A percentile compares a stretch with the other conserved stretches of the same genome.
These are phyloP conservation scores for Dichetophora obliterata DNA, from an alignment of 2,888 invertebrate species.

Conservation along the genomic window DNA sequence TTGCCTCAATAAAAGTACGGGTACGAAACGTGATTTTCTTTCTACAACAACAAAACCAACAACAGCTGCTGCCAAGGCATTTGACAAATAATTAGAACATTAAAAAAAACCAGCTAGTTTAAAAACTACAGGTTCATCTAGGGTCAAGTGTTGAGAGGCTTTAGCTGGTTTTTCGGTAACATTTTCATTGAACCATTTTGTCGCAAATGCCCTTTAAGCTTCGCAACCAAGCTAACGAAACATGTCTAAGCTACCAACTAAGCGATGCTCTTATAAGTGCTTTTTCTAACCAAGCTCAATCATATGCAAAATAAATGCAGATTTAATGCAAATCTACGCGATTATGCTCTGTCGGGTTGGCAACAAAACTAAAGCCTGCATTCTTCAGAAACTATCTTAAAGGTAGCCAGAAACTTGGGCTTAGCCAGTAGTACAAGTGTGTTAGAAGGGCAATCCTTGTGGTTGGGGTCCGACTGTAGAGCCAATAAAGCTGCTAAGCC, in stretches of 20 bases:
- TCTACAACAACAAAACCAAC: neutral
- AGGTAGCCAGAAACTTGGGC: neutral
- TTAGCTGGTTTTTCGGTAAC: slow-evolving; percentile 10
- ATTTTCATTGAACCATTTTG: slow-evolving; percentile 1
- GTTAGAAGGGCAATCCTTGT: slow-evolving; percentile 1
- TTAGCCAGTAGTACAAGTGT: slow-evolving; percentile 3
- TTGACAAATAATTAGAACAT: slow-evolving; percentile 38
- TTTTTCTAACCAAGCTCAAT: slow-evolving; percentile 3
- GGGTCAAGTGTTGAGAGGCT: slow-evolving; percentile 15
- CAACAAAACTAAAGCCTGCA: neutral
- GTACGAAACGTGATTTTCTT: slow-evolving; percentile 19
- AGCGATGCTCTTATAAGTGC: neutral
- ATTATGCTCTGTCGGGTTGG: neutral
- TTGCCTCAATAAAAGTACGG: neutral
- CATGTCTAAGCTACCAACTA: neutral
- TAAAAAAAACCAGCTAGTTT: neutral
- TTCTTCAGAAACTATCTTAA: neutral
- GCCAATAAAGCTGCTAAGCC: neutral
- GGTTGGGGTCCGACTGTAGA: neutral
- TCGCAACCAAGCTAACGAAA: neutral
- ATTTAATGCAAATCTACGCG: slow-evolving; percentile 32
- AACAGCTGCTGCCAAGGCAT: neutral
- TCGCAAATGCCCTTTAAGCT: slow-evolving; percentile 24
- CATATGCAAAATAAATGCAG: slow-evolving; percentile 40
- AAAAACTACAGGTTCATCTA: slow-evolving; percentile 4